These are phyloP conservation scores for Acanthosoma haemorrhoidale DNA, from an alignment of 2,888 invertebrate genomes.

Conservation along the genomic window DNA sequence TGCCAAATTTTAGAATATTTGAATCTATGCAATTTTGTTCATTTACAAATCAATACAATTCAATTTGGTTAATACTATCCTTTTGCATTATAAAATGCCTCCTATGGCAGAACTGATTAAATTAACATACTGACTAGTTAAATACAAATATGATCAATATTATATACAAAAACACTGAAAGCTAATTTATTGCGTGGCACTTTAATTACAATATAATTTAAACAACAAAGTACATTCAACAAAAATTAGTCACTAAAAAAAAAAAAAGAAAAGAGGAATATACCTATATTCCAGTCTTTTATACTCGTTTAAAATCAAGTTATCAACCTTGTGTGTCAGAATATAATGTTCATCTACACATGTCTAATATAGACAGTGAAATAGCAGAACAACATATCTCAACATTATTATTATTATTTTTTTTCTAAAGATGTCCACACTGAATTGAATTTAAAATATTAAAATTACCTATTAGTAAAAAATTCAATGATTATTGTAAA, in stretches of 20 bases:
- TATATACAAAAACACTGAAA: background rate
- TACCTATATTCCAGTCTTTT: constrained; percentile 10
- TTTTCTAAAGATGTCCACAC: no score
- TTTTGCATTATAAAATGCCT: no score
- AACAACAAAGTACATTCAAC: constrained; percentile 2
- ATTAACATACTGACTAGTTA: no score
- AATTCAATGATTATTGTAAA: no score
- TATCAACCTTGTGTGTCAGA: background rate
- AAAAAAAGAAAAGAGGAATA: no score
- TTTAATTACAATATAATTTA: constrained; percentile 5
- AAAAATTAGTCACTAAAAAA: background rate
- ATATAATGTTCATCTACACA: background rate
- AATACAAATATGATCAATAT: background rate
- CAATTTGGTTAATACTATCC: no score
- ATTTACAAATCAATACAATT: no score
- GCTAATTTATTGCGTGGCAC: constrained; percentile 14
- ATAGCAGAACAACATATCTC: background rate
- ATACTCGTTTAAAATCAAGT: background rate
- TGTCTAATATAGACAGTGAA: background rate
- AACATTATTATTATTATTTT: background rate
- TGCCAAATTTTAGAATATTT: no score
- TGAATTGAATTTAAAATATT: no score
- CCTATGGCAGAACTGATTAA: no score
- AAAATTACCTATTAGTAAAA: no score
- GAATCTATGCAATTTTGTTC: no score